These are phyloP conservation scores for Rhagoletis pomonella DNA, from an alignment of 1,140 invertebrate species.

Conservation along the genomic window DNA sequence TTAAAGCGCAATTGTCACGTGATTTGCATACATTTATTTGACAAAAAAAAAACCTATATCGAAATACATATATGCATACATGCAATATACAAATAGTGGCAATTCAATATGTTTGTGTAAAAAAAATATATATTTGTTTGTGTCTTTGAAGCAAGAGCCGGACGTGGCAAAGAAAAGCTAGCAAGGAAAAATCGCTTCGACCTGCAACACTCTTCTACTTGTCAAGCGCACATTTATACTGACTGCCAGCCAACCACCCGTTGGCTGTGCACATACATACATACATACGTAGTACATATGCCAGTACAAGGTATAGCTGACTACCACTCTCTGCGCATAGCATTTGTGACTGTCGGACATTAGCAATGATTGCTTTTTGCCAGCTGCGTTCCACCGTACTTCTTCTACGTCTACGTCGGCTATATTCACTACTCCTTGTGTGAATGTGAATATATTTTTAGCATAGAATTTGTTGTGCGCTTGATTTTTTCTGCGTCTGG, in stretches of 20 bases:
- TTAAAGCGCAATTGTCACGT: conserved; percentile 51
- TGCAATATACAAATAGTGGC: too few species aligned
- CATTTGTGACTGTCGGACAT: neutral
- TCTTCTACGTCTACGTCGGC: neutral
- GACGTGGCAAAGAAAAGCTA: neutral
- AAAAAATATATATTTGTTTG: neutral
- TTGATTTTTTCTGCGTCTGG: conserved; percentile 1
- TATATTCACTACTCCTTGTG: neutral
- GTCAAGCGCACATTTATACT: neutral
- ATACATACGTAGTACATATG: too few species aligned
- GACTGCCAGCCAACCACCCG: neutral
- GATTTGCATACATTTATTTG: conserved; percentile 46
- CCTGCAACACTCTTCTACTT: neutral
- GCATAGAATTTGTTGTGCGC: conserved; percentile 38
- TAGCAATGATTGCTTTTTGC: conserved; percentile 19
- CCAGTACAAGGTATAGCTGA: too few species aligned
- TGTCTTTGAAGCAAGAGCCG: neutral
- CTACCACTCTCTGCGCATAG: neutral
- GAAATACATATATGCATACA: too few species aligned
- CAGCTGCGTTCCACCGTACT: neutral
- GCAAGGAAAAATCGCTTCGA: neutral
- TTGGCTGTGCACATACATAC: neutral
- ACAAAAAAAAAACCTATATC: too few species aligned
- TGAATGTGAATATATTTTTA: conserved; percentile 5
- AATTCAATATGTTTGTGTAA: too few species aligned